These are phyloP conservation scores for Desoria tigrina DNA, from an alignment of 2,888 invertebrate species.

Conservation along the genomic window DNA sequence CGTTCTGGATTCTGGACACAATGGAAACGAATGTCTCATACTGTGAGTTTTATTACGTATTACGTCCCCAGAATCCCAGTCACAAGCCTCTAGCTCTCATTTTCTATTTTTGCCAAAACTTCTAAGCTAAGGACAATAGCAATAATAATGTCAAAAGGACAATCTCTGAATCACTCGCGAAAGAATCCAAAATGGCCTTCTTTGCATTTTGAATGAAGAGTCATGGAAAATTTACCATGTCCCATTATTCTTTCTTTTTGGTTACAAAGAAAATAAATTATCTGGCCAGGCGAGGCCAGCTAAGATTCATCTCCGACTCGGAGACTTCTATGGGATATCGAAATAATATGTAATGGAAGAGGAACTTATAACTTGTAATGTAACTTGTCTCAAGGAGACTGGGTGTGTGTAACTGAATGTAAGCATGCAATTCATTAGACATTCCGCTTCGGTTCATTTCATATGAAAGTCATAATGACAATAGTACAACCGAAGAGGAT, in stretches of 20 bases:
- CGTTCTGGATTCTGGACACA: slow-evolving; percentile 6
- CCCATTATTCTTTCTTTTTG: slow-evolving; percentile 12
- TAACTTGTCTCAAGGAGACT: too few relatives aligned
- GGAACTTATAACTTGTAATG: not conserved
- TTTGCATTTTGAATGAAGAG: slow-evolving; percentile 19
- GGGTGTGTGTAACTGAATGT: too few relatives aligned
- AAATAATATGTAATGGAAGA: not conserved
- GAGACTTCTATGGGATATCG: not conserved
- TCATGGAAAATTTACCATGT: slow-evolving; percentile 11
- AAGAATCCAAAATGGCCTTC: slow-evolving; percentile 8
- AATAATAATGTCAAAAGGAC: slow-evolving; percentile 16
- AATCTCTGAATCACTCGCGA: slow-evolving; percentile 6
- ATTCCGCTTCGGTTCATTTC: slow-evolving; percentile 23
- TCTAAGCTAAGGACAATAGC: slow-evolving; percentile 12
- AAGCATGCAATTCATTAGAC: slow-evolving; percentile 22
- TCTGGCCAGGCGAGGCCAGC: slow-evolving; percentile 12
- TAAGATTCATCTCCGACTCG: too few relatives aligned
- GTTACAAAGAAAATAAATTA: slow-evolving; percentile 23
- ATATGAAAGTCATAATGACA: slow-evolving; percentile 11
- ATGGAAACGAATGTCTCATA: slow-evolving; percentile 15
- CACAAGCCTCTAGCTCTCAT: slow-evolving; percentile 20
- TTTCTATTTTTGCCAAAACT: slow-evolving; percentile 21
- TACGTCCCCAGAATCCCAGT: slow-evolving; percentile 5
- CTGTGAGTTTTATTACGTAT: slow-evolving; percentile 26
- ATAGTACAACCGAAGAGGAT: not conserved